phyloP scores from a whole-genome alignment of 2,888 invertebrate species.

The Sarcophaga subvicina region DNA sequence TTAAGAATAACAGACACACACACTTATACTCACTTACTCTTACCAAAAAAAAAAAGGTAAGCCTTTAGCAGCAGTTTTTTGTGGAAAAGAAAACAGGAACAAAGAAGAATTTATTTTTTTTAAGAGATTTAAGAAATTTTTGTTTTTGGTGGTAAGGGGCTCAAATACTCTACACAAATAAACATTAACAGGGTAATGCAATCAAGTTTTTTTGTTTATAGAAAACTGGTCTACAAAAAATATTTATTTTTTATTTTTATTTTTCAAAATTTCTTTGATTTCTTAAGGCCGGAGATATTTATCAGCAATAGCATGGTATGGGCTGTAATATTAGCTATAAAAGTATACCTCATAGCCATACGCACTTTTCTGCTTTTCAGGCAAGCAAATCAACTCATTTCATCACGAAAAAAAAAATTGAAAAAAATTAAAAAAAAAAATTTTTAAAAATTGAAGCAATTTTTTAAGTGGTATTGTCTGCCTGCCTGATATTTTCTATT shows the following conservation, averaged over 20 bases:
- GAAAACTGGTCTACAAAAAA: conserved; percentile 44
- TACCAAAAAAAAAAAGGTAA: conserved; percentile 24
- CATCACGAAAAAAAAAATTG: background rate
- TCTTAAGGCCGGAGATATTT: conserved; percentile 43
- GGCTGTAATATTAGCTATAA: background rate
- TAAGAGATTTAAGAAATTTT: background rate
- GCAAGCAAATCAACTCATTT: background rate
- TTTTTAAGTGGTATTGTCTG: conserved; percentile 50
- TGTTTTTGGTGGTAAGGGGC: background rate
- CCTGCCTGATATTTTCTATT: conserved; percentile 41
- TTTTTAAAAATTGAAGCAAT: background rate
- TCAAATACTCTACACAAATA: background rate
- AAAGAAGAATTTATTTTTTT: background rate
- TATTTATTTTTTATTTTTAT: conserved; percentile 15
- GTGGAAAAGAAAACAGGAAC: too few species aligned
- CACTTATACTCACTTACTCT: background rate
- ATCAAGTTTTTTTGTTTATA: background rate
- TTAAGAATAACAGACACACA: conserved; percentile 43
- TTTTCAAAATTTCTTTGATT: conserved; percentile 32
- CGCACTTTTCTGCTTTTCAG: conserved; percentile 31
- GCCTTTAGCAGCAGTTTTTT: background rate
- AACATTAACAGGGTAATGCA: conserved; percentile 22
- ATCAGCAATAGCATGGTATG: background rate
- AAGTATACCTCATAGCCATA: background rate
- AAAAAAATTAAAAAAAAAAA: too few species aligned